These are phyloP conservation scores for Pristionchus mayeri DNA, from an alignment of 2,888 invertebrate genomes.

Conservation along the genomic window DNA sequence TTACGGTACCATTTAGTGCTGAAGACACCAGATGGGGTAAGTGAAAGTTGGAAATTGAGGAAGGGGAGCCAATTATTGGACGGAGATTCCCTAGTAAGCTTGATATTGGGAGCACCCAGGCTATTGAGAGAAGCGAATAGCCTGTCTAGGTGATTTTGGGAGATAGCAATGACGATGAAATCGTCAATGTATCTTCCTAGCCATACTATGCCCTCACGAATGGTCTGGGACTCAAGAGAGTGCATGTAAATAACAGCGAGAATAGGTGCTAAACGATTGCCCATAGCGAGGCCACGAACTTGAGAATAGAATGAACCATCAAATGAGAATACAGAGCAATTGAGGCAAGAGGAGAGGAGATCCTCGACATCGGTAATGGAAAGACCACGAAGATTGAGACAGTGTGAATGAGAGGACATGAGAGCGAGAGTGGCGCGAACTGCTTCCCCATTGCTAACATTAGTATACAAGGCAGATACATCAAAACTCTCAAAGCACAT, in stretches of 20 bases:
- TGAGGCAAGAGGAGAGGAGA: not conserved
- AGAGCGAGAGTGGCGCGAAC: not conserved
- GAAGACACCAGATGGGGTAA: not conserved
- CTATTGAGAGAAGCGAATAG: not conserved
- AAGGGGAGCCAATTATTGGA: not conserved
- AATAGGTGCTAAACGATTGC: conserved; percentile 36
- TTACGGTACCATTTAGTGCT: conserved; percentile 22
- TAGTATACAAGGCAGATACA: conserved; percentile 33
- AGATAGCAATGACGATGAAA: not conserved
- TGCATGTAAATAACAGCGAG: conserved; percentile 36
- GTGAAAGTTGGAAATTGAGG: conserved; percentile 27
- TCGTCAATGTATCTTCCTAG: conserved; percentile 33
- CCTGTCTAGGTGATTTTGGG: not conserved
- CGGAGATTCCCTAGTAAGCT: conserved; percentile 21
- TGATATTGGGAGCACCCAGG: not conserved
- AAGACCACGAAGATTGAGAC: conserved; percentile 6
- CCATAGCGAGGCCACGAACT: conserved; percentile 31
- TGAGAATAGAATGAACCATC: not conserved
- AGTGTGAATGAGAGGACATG: not conserved
- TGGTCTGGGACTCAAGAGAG: not conserved
- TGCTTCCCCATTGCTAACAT: conserved; percentile 40
- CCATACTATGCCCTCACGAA: conserved; percentile 17
- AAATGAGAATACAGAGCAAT: conserved; percentile 23
- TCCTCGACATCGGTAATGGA: not conserved
- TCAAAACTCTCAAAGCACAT: not conserved